Evolutionary conservation across 2,888 invertebrate species (phyloP), one percentile per base, ranked within the genome.

Genomic region (Lottia gigantea): DNA sequence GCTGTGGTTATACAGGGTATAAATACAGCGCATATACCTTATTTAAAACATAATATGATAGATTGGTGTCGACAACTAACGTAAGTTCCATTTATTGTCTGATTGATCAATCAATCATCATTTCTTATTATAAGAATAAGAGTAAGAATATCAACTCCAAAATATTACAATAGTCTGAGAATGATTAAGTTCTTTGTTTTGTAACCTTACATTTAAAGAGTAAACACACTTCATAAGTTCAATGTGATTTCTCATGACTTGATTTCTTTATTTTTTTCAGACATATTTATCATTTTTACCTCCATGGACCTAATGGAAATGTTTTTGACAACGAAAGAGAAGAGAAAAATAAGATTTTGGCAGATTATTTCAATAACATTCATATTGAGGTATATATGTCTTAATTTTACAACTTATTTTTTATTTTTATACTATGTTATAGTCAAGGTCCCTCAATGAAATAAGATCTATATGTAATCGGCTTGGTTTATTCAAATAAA

Each of bases 261-360:
- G 47, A 55, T 26, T 62, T 61, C 15, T 45, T 31, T 63, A 62
- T 63, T 66, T 46, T 49, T 80, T 82, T 49, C 81, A 88, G 88
- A 6, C 88, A 88, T 70, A 88, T 88, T 64, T 88, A 88, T 74
- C 88, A 88, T 73, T 88, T 87, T 70, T 88, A 88, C 72, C 78
- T 88, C 2, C 88, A 88, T 77, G 88, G 88, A n/a, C 88, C 88
- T 1, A 78, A 82, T 66, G 88, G 88, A 11, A 88, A 88, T 72
- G 70, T 78, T 1, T 77, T 71, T n/a, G 72, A 73, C 8, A 64
- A 68, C 19, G 71, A 68, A 61, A 71, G 64, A 14, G 76, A 77
- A 19, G 73, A 68, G 12, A 70, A 67, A 14, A 63, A 62, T 8
- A 14, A 66, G 11, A 40, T 40, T 8, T 47, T 78, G 62, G 66